Evolutionary conservation across 2,113 vertebrate genomes (phyloP).

Genomic region (Drymodes brunneopygia): DNA sequence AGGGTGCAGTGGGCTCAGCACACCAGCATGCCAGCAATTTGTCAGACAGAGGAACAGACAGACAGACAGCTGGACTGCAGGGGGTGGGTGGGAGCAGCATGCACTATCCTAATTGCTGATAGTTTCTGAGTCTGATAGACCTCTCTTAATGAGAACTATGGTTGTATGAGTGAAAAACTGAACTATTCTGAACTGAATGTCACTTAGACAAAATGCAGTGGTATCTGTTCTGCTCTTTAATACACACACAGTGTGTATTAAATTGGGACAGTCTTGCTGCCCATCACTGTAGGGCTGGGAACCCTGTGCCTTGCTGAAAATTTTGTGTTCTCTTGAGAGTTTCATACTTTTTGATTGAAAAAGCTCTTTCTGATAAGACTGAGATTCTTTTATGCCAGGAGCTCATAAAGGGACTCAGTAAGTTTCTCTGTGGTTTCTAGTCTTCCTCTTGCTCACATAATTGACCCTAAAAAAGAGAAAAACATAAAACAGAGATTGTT

Average conservation of each 20-base stretch:
- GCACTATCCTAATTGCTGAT: not conserved
- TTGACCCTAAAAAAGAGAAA: not conserved
- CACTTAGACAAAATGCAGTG: not conserved
- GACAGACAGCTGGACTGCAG: not conserved
- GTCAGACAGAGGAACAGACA: not conserved
- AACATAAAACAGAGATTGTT: not conserved
- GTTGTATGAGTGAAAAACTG: not conserved
- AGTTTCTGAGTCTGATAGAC: not conserved
- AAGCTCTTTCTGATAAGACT: not conserved
- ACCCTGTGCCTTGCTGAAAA: not conserved
- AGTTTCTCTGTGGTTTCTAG: not conserved
- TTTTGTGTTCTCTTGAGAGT: not conserved
- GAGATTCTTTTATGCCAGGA: not conserved
- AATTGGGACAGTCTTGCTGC: not conserved
- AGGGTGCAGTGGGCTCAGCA: not conserved
- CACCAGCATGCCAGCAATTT: accelerated
- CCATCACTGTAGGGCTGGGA: not conserved
- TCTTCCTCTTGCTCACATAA: not conserved
- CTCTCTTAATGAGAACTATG: not conserved
- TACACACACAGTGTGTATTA: not conserved
- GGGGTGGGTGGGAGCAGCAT: not conserved
- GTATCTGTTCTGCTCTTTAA: not conserved
- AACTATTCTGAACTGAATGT: not conserved
- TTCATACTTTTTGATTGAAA: not conserved
- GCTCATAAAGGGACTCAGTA: not conserved